Conservation (phyloP, 2,797 vertebrate genomes). For the Enoplosus armatus region DNA sequence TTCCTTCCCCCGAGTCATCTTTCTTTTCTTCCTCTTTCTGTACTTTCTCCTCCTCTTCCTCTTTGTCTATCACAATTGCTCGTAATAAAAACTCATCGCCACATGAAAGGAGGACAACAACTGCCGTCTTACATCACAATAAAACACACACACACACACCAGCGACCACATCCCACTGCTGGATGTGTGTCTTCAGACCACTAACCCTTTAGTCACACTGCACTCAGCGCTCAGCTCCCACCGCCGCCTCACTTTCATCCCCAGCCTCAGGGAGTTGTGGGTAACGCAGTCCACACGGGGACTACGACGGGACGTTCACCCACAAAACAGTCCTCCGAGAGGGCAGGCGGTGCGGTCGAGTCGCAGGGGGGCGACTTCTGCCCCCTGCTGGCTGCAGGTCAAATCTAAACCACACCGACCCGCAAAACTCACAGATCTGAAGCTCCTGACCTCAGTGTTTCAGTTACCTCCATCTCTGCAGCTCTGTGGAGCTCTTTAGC, state of each 20-base stretch:
- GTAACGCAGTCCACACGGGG: conserved; percentile 57
- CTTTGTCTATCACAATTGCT: conserved; percentile 16
- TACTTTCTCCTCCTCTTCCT: conserved; percentile 44
- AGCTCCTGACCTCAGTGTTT: neutral
- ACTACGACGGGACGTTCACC: conserved; percentile 23
- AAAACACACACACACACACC: conserved; percentile 24
- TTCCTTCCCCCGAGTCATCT: conserved; percentile 1
- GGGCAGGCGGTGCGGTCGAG: neutral
- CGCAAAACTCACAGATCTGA: neutral
- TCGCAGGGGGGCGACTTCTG: neutral
- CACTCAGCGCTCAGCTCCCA: conserved; percentile 2
- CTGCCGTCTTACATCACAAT: conserved; percentile 38
- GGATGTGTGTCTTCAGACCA: conserved; percentile 30
- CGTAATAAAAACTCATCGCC: conserved; percentile 51
- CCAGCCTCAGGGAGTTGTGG: conserved; percentile 60
- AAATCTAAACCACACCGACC: conserved; percentile 5
- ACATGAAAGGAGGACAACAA: conserved; percentile 59
- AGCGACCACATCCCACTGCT: conserved; percentile 35
- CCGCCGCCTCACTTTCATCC: conserved; percentile 59
- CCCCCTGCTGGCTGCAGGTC: conserved; percentile 46
- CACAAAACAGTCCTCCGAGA: conserved; percentile 27
- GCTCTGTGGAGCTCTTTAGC: neutral
- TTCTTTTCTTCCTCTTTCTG: conserved; percentile 11
- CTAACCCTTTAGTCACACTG: conserved; percentile 61
- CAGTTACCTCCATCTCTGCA: too few relatives aligned